Conservation (phyloP, 2,113 vertebrate species). For the Coryphaenoides rupestris region DNA sequence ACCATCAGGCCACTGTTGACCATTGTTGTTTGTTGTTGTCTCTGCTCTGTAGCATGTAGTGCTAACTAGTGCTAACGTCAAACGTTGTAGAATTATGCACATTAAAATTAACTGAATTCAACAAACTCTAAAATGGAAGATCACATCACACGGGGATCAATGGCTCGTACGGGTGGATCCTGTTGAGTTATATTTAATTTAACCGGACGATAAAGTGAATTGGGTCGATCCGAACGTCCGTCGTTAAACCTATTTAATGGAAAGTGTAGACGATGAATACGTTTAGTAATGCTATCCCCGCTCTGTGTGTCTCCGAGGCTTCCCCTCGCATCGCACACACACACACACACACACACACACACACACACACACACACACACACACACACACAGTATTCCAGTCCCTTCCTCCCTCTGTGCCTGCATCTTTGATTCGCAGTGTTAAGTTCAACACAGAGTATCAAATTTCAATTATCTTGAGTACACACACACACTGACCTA, state of each 20-base stretch:
- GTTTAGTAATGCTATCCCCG: background rate
- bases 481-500: slow-evolving; percentile 20
- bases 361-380: background rate
- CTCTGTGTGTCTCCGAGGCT: background rate
- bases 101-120: too few species aligned
- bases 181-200: too few species aligned
- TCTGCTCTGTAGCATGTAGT: too few species aligned
- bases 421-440: slow-evolving; percentile 17
- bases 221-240: too few species aligned
- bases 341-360: background rate
- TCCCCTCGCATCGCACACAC: background rate
- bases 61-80: too few species aligned
- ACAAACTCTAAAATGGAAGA: too few species aligned
- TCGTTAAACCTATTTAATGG: background rate
- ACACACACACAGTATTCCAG: background rate
- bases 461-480: slow-evolving; percentile 33
- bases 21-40: too few species aligned
- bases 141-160: too few species aligned
- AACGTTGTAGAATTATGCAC: too few species aligned
- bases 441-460: slow-evolving; percentile 22
- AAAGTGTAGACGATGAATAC: background rate
- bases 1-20: too few species aligned
- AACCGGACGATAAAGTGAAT: too few species aligned
- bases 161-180: too few species aligned
- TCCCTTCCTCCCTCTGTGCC: slow-evolving; percentile 6